Percentiles rank a stretch among this genome's conserved stretches.
Conservation (phyloP, 2,113 vertebrate species). For the Arvicanthis niloticus region DNA sequence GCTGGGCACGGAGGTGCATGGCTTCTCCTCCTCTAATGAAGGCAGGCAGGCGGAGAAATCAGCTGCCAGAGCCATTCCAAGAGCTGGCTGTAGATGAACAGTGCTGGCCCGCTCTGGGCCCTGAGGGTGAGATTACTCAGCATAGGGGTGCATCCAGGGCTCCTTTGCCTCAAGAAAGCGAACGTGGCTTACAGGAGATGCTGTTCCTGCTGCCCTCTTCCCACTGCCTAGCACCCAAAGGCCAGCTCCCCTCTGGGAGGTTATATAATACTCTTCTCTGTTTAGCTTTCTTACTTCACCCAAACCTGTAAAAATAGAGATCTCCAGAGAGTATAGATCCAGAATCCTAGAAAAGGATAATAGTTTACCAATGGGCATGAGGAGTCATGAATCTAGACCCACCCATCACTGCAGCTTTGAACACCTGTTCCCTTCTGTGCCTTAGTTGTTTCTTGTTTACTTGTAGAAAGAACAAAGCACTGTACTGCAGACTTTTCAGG, state of each 20-base stretch:
- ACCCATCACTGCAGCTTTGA: background rate
- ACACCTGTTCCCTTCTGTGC: slow-evolving; percentile 41
- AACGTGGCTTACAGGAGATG: slow-evolving; percentile 42
- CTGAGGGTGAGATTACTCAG: slow-evolving; percentile 25
- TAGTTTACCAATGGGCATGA: background rate
- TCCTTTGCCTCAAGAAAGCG: slow-evolving; percentile 49
- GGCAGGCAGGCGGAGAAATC: slow-evolving; percentile 65
- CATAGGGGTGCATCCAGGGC: slow-evolving; percentile 22
- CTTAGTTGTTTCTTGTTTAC: slow-evolving; percentile 27
- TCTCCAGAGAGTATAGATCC: background rate
- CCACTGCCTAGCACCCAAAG: slow-evolving; percentile 58
- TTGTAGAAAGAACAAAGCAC: slow-evolving; percentile 31
- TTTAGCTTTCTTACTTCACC: slow-evolving; percentile 48
- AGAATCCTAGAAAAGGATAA: background rate
- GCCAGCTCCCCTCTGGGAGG: slow-evolving; percentile 48
- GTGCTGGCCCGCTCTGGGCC: background rate
- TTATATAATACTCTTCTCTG: slow-evolving; percentile 69
- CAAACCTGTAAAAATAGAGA: slow-evolving; percentile 37
- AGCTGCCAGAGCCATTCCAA: slow-evolving; percentile 59
- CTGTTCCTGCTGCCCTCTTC: slow-evolving; percentile 12
- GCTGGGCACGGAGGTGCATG: slow-evolving; percentile 67
- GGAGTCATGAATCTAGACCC: background rate
- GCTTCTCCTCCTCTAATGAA: slow-evolving; percentile 65
- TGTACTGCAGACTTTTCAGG: background rate
- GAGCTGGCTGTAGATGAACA: slow-evolving; percentile 35